Evolutionary conservation across 2,113 vertebrate genomes (phyloP).

Genomic region (Psilopogon haemacephalus): DNA sequence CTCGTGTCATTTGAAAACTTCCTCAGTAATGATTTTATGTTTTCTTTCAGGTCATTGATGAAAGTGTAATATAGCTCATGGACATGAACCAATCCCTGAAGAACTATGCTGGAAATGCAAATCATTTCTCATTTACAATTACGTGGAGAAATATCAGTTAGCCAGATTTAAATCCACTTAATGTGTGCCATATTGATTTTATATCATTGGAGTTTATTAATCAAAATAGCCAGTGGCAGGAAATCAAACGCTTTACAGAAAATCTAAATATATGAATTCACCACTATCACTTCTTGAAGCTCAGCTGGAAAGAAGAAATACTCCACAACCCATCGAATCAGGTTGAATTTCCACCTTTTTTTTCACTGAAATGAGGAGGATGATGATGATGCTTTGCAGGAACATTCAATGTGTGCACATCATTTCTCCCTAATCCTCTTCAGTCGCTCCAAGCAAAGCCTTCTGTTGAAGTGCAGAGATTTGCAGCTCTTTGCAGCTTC

Average conservation of each 20-base stretch:
- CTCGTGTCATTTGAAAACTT: conserved; percentile 22
- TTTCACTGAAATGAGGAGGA: background rate
- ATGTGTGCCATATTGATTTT: conserved; percentile 54
- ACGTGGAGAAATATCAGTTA: conserved; percentile 27
- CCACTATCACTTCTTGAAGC: background rate
- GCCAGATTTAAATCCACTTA: conserved; percentile 59
- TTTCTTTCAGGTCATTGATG: conserved; percentile 43
- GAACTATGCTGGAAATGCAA: conserved; percentile 47
- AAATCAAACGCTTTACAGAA: conserved; percentile 48
- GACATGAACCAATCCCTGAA: conserved; percentile 11
- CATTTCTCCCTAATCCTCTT: background rate
- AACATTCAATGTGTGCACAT: background rate
- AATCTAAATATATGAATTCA: conserved; percentile 33
- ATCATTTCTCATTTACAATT: conserved; percentile 57
- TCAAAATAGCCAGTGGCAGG: conserved; percentile 18
- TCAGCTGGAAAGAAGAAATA: background rate
- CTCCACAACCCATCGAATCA: background rate
- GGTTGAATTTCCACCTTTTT: background rate
- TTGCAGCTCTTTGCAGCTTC: background rate
- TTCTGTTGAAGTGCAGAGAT: background rate
- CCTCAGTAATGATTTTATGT: conserved; percentile 35
- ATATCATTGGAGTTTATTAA: conserved; percentile 61
- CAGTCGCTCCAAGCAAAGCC: background rate
- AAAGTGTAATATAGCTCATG: conserved; percentile 6
- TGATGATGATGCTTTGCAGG: background rate